Base-by-base conservation (phyloP, 2,888 invertebrate genomes). In the Lingula anatina region DNA sequence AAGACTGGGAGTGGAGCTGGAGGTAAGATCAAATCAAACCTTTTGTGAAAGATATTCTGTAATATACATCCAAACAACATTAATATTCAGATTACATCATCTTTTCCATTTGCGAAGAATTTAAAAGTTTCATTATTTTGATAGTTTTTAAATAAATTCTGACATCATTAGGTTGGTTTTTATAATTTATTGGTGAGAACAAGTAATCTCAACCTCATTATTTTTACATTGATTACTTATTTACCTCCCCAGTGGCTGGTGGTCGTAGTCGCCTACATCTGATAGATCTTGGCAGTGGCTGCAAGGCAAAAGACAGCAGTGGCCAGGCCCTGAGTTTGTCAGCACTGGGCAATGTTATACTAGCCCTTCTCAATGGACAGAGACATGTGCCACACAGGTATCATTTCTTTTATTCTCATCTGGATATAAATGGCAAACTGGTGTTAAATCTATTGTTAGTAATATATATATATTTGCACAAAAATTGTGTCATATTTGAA, bases 291-390 rank as follows among this genome's bases (percentile, higher is more conserved):
- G 96, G 95, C 41, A 89, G 90, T 75, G 88, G 90, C 48, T 93
- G 93, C 35, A 85, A 91, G 72, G 89, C 90, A 57, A 91, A 90
- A 81, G 86, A 89, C 47, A 71, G 72, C 0, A 63, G 62, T 50
- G 66, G 89, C 89, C 54, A 90, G 20, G 66, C 71, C 47, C 86
- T 97, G 65, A 92, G 95, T 36, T 83, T 96, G 51, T 94, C 95
- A 27, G 94, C 93, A 40, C 83, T 97, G 55, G 96, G 96, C 58
- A 95, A 95, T 79, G 92, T 95, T 67, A 83, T 97, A 54, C 81
- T 96, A 59, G 93, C 94, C 48, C 90, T 97, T 73, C 89, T 96
- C 77, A 96, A 96, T 78, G 95, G 95, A 46, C 96, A 96, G 79
- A 86, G 94, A 70, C 95, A 97, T 80, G 83, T 96, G 57, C 96